A percentile compares a stretch with the other conserved stretches of the same genome.
These are phyloP conservation scores for Drosophila malerkotliana DNA, from an alignment of 1,140 invertebrate genomes.

Conservation along the genomic window DNA sequence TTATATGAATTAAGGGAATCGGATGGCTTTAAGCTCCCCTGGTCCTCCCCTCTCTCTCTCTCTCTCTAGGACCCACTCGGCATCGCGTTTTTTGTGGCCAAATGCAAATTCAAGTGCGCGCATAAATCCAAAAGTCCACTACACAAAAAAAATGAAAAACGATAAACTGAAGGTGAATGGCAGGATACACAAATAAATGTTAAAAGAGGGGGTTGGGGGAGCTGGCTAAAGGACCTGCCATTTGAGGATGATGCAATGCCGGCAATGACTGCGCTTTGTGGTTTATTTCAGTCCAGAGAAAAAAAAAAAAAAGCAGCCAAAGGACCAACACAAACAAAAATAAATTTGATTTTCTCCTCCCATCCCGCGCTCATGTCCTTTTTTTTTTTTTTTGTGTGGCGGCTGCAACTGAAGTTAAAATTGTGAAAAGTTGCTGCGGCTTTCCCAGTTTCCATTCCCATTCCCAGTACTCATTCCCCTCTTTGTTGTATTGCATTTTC, in stretches of 20 bases:
- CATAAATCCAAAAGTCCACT: constrained; percentile 74
- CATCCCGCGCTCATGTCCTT: constrained; percentile 15
- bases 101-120: constrained; percentile 78
- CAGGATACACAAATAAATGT: not conserved
- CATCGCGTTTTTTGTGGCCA: constrained; percentile 53
- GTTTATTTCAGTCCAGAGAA: constrained; percentile 60
- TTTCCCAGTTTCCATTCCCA: not conserved
- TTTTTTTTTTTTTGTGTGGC: constrained; percentile 47
- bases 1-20: constrained; percentile 59
- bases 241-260: constrained; percentile 38
- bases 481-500: constrained; percentile 62
- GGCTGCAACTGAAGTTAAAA: constrained; percentile 73
- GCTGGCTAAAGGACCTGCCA: not conserved
- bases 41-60: not conserved
- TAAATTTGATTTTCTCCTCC: constrained; percentile 66
- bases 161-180: constrained; percentile 35
- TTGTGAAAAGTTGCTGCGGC: constrained; percentile 67
- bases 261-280: constrained; percentile 71
- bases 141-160: constrained; percentile 69
- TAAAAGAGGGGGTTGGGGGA: not conserved
- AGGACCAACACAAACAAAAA: constrained; percentile 24
- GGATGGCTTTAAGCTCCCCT: constrained; percentile 39
- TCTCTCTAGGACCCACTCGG: not conserved
- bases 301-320: not conserved
- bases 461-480: constrained; percentile 1